Conservation (phyloP, 92 coral and sea anemone species). For the Bergia puertoricense region DNA sequence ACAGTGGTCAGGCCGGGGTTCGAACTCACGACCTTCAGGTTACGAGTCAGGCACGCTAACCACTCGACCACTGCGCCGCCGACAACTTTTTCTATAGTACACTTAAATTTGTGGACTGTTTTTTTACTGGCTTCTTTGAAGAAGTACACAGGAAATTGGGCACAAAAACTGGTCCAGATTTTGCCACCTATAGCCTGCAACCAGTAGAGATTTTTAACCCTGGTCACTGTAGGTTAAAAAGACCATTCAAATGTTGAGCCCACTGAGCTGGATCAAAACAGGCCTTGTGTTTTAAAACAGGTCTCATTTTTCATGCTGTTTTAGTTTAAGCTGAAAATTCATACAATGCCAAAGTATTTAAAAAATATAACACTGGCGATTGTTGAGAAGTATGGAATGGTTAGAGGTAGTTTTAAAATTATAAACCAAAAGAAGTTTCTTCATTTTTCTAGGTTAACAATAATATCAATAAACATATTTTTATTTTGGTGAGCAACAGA, state of each 20-base stretch:
- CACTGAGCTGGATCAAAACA: not conserved
- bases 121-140: too few species aligned
- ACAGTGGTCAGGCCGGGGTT: too few species aligned
- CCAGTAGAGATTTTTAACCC: too few species aligned
- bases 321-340: not conserved
- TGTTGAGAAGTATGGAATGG: not conserved
- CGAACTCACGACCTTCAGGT: too few species aligned
- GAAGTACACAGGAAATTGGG: too few species aligned
- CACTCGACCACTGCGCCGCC: too few species aligned
- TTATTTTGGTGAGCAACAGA: not conserved
- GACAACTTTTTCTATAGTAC: not conserved
- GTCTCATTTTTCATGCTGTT: slow-evolving; percentile 3
- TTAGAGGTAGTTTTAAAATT: not conserved
- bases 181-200: not conserved
- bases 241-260: not conserved
- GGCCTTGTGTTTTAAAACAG: not conserved
- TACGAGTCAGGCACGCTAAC: too few species aligned
- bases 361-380: not conserved
- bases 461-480: too few species aligned
- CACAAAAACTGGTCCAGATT: too few species aligned
- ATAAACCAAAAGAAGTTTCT: too few species aligned
- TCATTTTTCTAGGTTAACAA: not conserved
- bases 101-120: too few species aligned
- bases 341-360: not conserved
- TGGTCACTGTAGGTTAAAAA: not conserved